Evolutionary conservation across 2,888 invertebrate genomes (phyloP), one percentile per base, ranked within the genome.

Genomic region (Cynaeus angustus): DNA sequence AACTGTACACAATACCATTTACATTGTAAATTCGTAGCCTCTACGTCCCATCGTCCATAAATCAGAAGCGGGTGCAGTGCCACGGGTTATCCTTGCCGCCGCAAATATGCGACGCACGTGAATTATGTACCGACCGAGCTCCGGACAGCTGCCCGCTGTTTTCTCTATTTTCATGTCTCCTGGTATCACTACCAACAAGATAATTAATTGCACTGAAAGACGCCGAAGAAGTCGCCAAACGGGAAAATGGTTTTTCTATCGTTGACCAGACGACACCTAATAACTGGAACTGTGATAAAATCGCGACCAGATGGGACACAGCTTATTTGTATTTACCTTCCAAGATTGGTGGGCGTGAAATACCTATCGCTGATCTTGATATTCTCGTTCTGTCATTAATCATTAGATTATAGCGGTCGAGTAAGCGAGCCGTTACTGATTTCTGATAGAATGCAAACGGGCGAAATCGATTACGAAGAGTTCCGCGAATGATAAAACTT

Each of bases 81-180:
- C 55, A 55, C 55, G 38, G 14, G 55, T 38, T 16, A 33, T 30
- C 16, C 37, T 55, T 55, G 55, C 38, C 13, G 38, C 55, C 55
- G 38, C 58, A 58, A 45, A 58, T 58, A 58, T 58, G 58, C 58
- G 28, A 58, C 43, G 43, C 58, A 58, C 28, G 58, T 58, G 58
- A 58, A 41, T 45, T 58, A 58, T 58, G 58, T 21, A 58, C 16
- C 16, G 55, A 14, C n/a, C 55, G n/a, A 10, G 10, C 28, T 28
- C 41, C 45, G 30, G 30, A 45, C 58, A 58, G 43, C 58, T 58
- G 58, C 58, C 58, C 58, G 14, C 55, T 55, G 55, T 41, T 55
- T 38, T 55, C 45, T 28, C 14, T 58, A 45, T 58, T 58, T 30
- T 58, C 58, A 14, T 55, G 38, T 21, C 55, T 55, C 55, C 55